Evolutionary conservation across 2,888 invertebrate genomes (phyloP), one percentile per base, ranked within the genome.

Genomic region (Parnassius glacialis): DNA sequence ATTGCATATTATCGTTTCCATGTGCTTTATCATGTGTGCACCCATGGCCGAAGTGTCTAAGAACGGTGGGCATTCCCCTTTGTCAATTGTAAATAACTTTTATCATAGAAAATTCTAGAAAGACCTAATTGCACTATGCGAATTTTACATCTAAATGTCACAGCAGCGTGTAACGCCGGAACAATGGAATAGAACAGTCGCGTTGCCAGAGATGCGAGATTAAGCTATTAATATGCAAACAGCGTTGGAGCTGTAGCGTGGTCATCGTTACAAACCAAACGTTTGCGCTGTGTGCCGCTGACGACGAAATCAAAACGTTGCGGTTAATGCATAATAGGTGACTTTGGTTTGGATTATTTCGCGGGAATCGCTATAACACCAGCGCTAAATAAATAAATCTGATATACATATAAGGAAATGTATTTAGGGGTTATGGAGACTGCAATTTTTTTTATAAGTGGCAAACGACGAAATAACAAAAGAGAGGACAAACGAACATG

Each of bases 141-240:
- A 10, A 50, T 50, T 45, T 45, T 45, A 45, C 45, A 47, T 2
- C 34, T 42, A 2, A 45, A 56, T 25, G 16, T 25, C 58, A 57
- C 52, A 42, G 58, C 64, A 45, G 52, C 57, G 50, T 48, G 55
- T n/a, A 58, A 48, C 58, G 52, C 52, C 65, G 74, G 75, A n/a
- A 82, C 81, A 83, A 82, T 82, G 69, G 78, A 71, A 74, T 69
- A 52, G 69, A 74, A 78, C 72, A 72, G 74, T 69, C 75, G 75
- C 77, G n/a, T 74, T 79, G 75, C 76, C 74, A 80, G 79, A 76
- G 74, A 67, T 67, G 42, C 62, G 57, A 65, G 70, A 70, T 67
- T 67, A 64, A 57, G 43, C 52, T 59, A 69, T 71, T 68, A 70
- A 69, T 70, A 71, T 70, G 66, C 68, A 67, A 68, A 69, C 67